Percentiles rank a stretch among this genome's conserved stretches.
phyloP scores from a whole-genome alignment of 2,797 vertebrate species.

The Gambusia yucatana region DNA sequence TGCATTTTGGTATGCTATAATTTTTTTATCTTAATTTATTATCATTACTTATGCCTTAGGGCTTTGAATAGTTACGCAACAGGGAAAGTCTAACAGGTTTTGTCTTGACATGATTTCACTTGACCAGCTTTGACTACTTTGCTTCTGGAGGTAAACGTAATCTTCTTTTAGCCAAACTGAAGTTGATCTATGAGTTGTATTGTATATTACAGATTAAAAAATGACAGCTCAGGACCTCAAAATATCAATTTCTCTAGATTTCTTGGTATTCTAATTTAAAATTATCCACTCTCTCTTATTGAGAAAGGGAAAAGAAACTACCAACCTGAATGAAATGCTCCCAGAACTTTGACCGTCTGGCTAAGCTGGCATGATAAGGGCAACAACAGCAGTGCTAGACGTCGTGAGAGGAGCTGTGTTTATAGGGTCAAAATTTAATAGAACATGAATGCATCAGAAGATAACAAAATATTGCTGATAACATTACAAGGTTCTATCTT shows the following conservation, averaged over 20 bases:
- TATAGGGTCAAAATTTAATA: conserved; percentile 52
- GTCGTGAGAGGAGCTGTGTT: conserved; percentile 39
- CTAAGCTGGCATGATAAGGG: conserved; percentile 59
- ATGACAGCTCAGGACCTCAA: background rate
- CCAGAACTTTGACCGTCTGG: conserved; percentile 61
- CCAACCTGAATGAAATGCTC: background rate
- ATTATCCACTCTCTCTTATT: background rate
- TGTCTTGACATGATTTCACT: background rate
- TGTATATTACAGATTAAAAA: background rate
- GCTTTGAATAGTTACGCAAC: background rate
- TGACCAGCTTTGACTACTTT: background rate
- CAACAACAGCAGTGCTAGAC: conserved; percentile 45
- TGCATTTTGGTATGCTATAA: background rate
- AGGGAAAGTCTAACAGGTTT: background rate
- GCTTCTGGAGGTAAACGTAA: background rate
- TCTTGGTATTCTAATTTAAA: background rate
- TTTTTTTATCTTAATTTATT: background rate
- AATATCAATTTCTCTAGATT: background rate
- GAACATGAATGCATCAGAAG: conserved; percentile 34
- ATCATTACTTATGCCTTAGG: background rate
- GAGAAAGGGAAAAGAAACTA: background rate
- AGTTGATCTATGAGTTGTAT: background rate
- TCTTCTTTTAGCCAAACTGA: background rate
- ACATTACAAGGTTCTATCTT: conserved; percentile 7
- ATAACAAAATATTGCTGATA: conserved; percentile 28